Conservation (phyloP, 1,140 invertebrate species). For the Campoletis sonorensis region DNA sequence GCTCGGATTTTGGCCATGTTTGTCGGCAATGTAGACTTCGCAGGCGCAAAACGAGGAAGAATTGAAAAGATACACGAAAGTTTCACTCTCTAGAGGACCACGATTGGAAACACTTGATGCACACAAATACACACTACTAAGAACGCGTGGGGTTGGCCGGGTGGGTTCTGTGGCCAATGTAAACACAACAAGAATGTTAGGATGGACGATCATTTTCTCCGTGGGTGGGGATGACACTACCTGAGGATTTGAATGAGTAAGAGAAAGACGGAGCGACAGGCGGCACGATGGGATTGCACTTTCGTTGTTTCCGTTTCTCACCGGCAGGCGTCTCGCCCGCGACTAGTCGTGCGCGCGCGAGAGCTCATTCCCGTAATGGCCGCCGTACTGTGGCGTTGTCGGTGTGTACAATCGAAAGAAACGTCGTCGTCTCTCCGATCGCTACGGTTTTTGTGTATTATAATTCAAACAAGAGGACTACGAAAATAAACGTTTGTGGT, state of each 20-base stretch:
- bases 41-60: too few species aligned
- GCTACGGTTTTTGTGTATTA: background rate
- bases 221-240: background rate
- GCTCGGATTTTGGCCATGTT: too few species aligned
- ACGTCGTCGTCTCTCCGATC: background rate
- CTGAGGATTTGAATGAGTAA: background rate
- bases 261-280: background rate
- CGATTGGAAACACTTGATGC: too few species aligned
- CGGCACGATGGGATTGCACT: conserved; percentile 7
- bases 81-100: too few species aligned
- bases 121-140: too few species aligned
- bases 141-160: too few species aligned
- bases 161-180: too few species aligned
- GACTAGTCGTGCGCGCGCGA: conserved; percentile 21
- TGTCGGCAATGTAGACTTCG: too few species aligned
- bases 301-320: conserved; percentile 19
- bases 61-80: too few species aligned
- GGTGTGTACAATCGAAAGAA: conserved; percentile 42
- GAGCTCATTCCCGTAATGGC: conserved; percentile 72
- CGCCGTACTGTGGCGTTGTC: conserved; percentile 71
- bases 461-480: background rate
- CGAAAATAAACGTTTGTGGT: background rate
- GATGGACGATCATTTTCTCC: background rate
- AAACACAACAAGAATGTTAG: background rate
- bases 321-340: conserved; percentile 56